Evolutionary conservation across 2,113 vertebrate genomes (phyloP).

Genomic region (Piprites chloris): DNA sequence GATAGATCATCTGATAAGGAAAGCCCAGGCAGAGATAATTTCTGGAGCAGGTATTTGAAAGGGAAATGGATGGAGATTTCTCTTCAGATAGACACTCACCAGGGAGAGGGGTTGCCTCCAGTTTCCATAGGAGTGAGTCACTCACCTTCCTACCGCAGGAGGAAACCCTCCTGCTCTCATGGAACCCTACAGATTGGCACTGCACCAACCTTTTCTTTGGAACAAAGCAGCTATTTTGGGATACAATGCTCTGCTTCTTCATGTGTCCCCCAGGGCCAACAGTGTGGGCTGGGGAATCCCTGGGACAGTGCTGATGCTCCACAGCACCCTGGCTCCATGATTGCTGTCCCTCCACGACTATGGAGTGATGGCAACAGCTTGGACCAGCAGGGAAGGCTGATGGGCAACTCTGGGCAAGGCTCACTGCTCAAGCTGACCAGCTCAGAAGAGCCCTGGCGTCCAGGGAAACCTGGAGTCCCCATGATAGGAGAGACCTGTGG

Average conservation of each 20-base stretch:
- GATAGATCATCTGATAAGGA: neutral
- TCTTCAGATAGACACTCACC: neutral
- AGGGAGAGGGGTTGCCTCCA: conserved; percentile 12
- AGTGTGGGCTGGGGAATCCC: neutral
- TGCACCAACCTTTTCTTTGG: neutral
- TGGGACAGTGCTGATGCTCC: rapidly evolving
- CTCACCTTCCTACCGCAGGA: conserved; percentile 39
- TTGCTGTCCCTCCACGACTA: neutral
- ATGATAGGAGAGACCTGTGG: neutral
- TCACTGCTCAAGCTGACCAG: neutral
- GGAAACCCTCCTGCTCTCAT: neutral
- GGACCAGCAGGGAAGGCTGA: neutral
- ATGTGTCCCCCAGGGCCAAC: neutral
- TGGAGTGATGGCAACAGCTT: neutral
- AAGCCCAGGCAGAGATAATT: neutral
- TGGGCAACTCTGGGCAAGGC: neutral
- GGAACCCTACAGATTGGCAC: neutral
- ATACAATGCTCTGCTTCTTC: neutral
- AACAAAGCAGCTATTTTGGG: neutral
- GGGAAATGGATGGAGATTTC: conserved; percentile 28
- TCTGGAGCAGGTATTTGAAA: neutral
- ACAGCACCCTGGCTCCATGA: rapidly evolving
- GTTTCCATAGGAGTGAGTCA: conserved; percentile 35
- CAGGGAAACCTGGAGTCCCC: neutral
- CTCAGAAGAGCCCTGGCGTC: neutral